A percentile compares a stretch with the other conserved stretches of the same genome.
These are phyloP conservation scores for Synergus gifuensis DNA, from an alignment of 2,888 invertebrate genomes.

Conservation along the genomic window DNA sequence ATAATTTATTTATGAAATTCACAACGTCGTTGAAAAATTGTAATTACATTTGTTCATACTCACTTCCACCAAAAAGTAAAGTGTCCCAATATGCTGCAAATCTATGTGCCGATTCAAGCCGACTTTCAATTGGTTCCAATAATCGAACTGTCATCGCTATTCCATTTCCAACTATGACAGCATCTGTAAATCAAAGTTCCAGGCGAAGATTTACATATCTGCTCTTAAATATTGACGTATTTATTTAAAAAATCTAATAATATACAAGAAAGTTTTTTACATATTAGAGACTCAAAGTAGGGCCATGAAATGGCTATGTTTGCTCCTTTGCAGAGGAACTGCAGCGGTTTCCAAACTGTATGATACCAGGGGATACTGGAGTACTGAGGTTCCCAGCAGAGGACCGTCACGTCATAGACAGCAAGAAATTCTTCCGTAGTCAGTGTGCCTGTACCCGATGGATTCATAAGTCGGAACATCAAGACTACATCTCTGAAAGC, in stretches of 20 bases:
- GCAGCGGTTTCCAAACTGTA: constrained; percentile 81
- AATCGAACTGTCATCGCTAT: constrained; percentile 87
- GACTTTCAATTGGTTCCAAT: constrained; percentile 81
- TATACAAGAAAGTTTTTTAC: constrained; percentile 79
- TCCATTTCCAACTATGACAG: constrained; percentile 86
- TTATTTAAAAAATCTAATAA: not conserved
- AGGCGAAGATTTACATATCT: not conserved
- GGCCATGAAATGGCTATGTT: constrained; percentile 83
- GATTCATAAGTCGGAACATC: constrained; percentile 89
- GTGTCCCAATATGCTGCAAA: constrained; percentile 89
- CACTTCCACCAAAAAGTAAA: constrained; percentile 84
- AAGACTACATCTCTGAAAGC: constrained; percentile 86
- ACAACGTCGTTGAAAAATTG: no score
- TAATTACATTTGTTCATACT: constrained; percentile 70
- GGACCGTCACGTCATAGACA: constrained; percentile 85
- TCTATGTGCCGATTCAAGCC: constrained; percentile 82
- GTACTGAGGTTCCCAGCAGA: constrained; percentile 87
- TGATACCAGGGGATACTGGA: constrained; percentile 87
- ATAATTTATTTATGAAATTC: constrained; percentile 1
- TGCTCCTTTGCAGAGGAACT: constrained; percentile 82
- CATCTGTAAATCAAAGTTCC: constrained; percentile 79
- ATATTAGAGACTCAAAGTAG: constrained; percentile 86
- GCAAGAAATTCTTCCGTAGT: constrained; percentile 86
- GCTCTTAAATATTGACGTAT: not conserved
- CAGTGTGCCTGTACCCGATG: constrained; percentile 83